Evolutionary conservation across 2,113 vertebrate species (phyloP), one percentile per base, ranked within the genome.

Genomic region (Vidua chalybeata): DNA sequence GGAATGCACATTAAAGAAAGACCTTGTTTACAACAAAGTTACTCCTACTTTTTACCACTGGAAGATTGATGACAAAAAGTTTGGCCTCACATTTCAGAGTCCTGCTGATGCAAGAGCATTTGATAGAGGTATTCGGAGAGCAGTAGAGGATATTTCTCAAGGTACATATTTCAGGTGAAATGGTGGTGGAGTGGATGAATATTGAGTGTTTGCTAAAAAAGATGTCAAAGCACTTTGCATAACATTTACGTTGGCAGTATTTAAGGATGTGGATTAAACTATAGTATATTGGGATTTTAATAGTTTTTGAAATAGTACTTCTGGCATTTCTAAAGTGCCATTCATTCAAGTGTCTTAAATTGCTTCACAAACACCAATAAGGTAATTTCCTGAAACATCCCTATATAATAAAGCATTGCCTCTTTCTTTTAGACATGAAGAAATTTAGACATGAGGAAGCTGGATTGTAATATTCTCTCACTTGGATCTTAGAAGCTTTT

Each of bases 21-120:
- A 99, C 94, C 97, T 99, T 41, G 97, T 99, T 96, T 99, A 99
- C 97, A 99, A 99, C 98, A 99, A 99, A 97, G 99, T 99, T 97
- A 99, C 98, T 93, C 99, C 99, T 98, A 99, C 99, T 95, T 99
- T 99, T 98, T 99, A 99, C 98, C 99, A 99, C 98, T 99, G 99
- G 99, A 99, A 99, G 98, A 99, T 99, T 96, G 99, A 99, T 95
- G 98, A 99, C 96, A 99, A 99, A 96, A 99, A 99, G 98, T 99
- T 99, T 90, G 99, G 99, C 94, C 98, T 99, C 97, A 99, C 99
- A n/a, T 99, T 99, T 98, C 99, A 99, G 97, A 99, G 99, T 98
- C 99, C 99, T 48, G 99, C 99, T 58, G 99, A 99, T 88, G 99
- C 99, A 81, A 98, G 99, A 93, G 99, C 99, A n/a, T 99, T 99